Evolutionary conservation across 2,888 invertebrate genomes (phyloP), one percentile per base, ranked within the genome.

Genomic region (Xylota sylvarum): DNA sequence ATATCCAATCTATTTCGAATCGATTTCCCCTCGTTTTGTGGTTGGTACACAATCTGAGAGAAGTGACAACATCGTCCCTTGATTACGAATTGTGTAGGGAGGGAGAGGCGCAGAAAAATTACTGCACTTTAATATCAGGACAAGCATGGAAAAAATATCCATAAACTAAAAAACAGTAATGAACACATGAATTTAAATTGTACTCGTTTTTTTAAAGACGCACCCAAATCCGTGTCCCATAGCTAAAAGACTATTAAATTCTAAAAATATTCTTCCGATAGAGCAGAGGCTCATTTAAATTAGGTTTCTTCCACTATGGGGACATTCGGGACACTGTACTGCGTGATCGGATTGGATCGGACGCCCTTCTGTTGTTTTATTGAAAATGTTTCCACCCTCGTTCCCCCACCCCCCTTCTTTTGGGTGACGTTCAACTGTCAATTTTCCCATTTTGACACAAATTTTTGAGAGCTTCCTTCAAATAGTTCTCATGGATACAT

Each of bases 341-440:
- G 50, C 19, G 37, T 40, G 55, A 79, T 73, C 80, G 67, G 77
- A 67, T 84, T 46, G 60, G 27, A 82, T 86, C 69, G 72, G 60
- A 73, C 86, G 82, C 82, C 82, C 86, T 86, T 69, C 82, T 82
- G 67, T 82, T 67, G 77, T 86, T 82, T 76, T 80, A 69, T 85
- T 73, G 78, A 46, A 72, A 73, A 79, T 83, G 73, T 82, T 78
- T 73, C 56, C 67, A 77, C 43, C 50, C 43, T 32, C 37, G 19
- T 52, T 65, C 48, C 17, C 60, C 72, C 74, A 30, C 48, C 17
- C 17, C 52, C 73, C 70, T 40, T 35, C 30, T 50, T 5, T 19
- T 40, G 50, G 46, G 43, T 81, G 81, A 85, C 52, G 81, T 50
- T 48, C 37, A 72, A 76, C 85, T 86, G 82, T 86, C 85, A 84